Base-by-base conservation (phyloP, 1,140 invertebrate species). In the Bombus cullumanus region DNA sequence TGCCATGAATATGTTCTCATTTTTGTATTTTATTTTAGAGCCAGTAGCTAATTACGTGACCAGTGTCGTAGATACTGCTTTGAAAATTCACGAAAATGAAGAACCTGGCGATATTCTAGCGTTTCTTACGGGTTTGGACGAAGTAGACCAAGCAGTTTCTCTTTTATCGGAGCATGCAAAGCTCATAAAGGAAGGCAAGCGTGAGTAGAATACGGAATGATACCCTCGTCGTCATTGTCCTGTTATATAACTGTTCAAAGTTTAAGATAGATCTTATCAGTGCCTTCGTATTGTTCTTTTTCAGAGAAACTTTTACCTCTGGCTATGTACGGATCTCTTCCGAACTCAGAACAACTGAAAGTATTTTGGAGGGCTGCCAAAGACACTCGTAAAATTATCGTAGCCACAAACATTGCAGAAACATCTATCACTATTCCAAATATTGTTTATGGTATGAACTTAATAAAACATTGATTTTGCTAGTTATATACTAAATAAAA, bases 341-440 rank as follows among this genome's bases (percentile, higher is more conserved):
- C 98, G 0, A 96, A 97, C 89, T 95, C 97, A 66, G 98, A 98
- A 88, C 98, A 99, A 94, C 92, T 99, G 66, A 98, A 98, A 93
- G 98, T 98, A 3, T 99, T 99, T 95, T 97, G 98, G 91, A 96
- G 96, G 53, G 96, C 97, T 6, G 96, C 97, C 22, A 96, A 97
- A 91, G 97, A 97, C 57, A 96, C 96, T 1, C 96, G 99, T 57
- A 99, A 99, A 96, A 97, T 99, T 47, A 97, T 99, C 1, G 96
- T 99, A 31, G 98, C 99, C 0, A 99, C 99, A 8, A 99, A 99
- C 94, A 98, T 99, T 81, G 99, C 99, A 1, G 99, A 99, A 95
- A 98, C 99, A 0, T 99, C 99, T 10, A 97, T 99, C 39, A 97
- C 96, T 10, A 97, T 97, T 90, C 97, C 97, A 75, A 98, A 99